Percentiles rank a stretch among this genome's conserved stretches.
phyloP scores from a whole-genome alignment of 1,140 invertebrate genomes.

The Vollenhovia emeryi region DNA sequence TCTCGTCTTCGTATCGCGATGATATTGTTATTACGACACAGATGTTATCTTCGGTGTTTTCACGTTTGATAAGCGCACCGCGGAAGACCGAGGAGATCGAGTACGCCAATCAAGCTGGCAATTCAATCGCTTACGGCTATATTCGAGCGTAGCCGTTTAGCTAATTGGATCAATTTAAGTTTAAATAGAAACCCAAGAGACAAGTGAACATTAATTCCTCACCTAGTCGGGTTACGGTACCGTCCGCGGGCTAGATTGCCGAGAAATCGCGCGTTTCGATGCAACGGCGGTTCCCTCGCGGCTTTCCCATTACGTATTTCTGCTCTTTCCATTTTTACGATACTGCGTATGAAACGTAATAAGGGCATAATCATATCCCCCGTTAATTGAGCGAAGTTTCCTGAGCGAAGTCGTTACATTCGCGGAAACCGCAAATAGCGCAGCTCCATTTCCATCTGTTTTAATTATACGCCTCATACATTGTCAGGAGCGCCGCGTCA shows the following conservation, averaged over 20 bases:
- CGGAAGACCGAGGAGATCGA: not conserved
- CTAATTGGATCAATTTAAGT: not conserved
- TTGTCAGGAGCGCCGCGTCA: not conserved
- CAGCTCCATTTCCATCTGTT: slow-evolving; percentile 10
- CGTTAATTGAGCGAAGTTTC: slow-evolving; percentile 50
- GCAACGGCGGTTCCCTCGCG: not conserved
- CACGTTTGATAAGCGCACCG: not conserved
- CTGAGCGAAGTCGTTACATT: slow-evolving; percentile 28
- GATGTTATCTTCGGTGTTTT: not conserved
- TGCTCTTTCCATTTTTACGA: slow-evolving; percentile 16
- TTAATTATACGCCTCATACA: slow-evolving; percentile 23
- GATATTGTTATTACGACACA: not conserved
- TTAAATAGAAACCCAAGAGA: not conserved
- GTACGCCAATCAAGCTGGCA: too few relatives aligned
- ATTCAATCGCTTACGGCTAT: not conserved
- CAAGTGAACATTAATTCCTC: slow-evolving; percentile 15
- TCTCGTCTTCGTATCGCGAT: not conserved
- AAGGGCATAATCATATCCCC: slow-evolving; percentile 20
- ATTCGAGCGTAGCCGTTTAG: not conserved
- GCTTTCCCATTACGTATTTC: slow-evolving; percentile 33
- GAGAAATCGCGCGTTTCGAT: not conserved
- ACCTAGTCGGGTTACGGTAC: not conserved
- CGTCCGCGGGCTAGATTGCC: not conserved
- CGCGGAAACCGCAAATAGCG: slow-evolving; percentile 29
- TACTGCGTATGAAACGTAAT: not conserved